Evolutionary conservation across 2,888 invertebrate genomes (phyloP).

Genomic region (Archaeoteleia sp.): DNA sequence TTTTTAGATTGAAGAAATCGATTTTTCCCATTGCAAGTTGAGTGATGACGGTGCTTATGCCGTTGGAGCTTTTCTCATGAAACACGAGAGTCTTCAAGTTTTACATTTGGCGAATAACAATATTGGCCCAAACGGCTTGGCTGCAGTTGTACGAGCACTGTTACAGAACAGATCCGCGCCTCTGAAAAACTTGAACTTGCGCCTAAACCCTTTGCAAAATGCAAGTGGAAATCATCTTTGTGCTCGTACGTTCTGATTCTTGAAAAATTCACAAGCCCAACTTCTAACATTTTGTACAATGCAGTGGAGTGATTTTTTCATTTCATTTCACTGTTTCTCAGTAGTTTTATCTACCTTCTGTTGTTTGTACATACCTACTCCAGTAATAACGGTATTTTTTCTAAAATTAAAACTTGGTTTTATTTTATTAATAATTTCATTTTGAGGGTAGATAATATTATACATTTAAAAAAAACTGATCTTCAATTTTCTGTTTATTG

Average conservation of each 20-base stretch:
- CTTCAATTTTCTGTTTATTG: too few relatives aligned
- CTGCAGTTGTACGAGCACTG: conserved; percentile 77
- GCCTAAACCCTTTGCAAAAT: conserved; percentile 79
- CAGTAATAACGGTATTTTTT: too few relatives aligned
- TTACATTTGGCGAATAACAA: conserved; percentile 78
- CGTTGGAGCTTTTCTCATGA: conserved; percentile 74
- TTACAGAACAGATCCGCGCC: conserved; percentile 75
- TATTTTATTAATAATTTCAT: too few relatives aligned
- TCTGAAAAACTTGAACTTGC: conserved; percentile 76
- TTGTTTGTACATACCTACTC: too few relatives aligned
- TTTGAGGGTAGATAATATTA: too few relatives aligned
- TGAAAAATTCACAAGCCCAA: not conserved
- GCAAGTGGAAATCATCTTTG: conserved; percentile 75
- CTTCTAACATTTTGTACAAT: not conserved
- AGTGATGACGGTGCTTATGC: conserved; percentile 80
- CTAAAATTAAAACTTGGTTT: too few relatives aligned
- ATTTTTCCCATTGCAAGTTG: conserved; percentile 81
- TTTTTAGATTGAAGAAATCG: conserved; percentile 77
- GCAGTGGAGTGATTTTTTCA: not conserved
- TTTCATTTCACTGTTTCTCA: not conserved
- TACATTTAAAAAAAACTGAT: too few relatives aligned
- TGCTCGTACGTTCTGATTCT: conserved; percentile 59
- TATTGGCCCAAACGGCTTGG: conserved; percentile 77
- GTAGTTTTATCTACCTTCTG: too few relatives aligned
- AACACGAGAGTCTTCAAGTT: conserved; percentile 71